Evolutionary conservation across 2,888 invertebrate genomes (phyloP), one percentile per base, ranked within the genome.

Genomic region (Tenodera sinensis): DNA sequence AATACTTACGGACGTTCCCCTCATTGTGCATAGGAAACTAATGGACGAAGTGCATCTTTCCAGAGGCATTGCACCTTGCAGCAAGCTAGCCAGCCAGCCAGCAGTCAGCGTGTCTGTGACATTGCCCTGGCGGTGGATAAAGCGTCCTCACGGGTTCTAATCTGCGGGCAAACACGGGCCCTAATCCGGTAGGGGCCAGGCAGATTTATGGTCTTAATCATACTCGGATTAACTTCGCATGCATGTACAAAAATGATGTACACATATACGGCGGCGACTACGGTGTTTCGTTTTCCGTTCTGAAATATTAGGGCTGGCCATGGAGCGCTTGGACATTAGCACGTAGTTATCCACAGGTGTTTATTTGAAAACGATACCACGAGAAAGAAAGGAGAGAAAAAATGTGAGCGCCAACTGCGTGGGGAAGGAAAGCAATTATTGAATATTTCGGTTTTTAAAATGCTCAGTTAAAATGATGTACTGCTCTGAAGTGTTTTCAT

Each of bases 131-230:
- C 28, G 30, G 83, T 28, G 30, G 83, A 34, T 28, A 83, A 34
- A 15, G 83, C 28, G 83, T 83, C 28, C 28, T 30, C 83, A 83
- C 30, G 83, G 15, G 30, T 28, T 28, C 28, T 89, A 87, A 87
- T 88, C 89, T 87, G 42, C 84, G 84, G 30, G 84, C 90, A 90
- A 88, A 90, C 90, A 90, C 84, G 42, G 82, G 54, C 89, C 47
- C 88, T 90, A 90, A 90, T 89, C 90, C 88, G 88, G 54, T 71
- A 71, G 54, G 54, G 54, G 54, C 82, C 92, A 92, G 93, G 93
- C 94, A 95, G 95, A 95, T 95, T 95, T 95, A 95, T 95, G 94
- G 94, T 95, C 95, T 95, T 95, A 95, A 95, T 95, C 95, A 95
- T 94, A 94, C 93, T 92, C 93, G 95, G 95, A 95, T 95, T 95